phyloP scores from a whole-genome alignment of 2,113 vertebrate species.

The Psittacula cyanocephala region DNA sequence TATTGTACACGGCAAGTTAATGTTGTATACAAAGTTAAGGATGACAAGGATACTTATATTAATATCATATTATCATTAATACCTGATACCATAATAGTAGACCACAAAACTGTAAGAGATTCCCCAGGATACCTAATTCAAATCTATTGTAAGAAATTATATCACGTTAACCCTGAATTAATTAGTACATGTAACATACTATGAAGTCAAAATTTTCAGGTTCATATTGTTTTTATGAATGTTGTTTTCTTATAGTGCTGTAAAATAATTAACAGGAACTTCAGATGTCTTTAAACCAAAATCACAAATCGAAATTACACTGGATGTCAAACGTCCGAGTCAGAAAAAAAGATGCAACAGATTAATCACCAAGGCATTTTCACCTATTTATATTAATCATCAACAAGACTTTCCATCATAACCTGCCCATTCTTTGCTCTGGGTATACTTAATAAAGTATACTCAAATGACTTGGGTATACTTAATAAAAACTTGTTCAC shows the following conservation, averaged over 20 bases:
- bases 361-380: background rate
- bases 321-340: background rate
- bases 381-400: background rate
- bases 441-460: background rate
- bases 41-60: background rate
- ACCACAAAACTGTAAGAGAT: background rate
- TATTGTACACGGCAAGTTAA: background rate
- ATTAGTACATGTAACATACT: background rate
- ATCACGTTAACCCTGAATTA: background rate
- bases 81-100: background rate
- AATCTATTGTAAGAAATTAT: background rate
- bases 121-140: background rate
- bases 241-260: background rate
- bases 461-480: background rate
- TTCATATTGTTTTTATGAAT: background rate
- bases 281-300: background rate
- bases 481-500: background rate
- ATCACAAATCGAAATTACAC: background rate
- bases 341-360: background rate
- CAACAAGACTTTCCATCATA: fast-evolving
- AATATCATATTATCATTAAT: background rate
- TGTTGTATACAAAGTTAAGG: background rate
- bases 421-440: background rate
- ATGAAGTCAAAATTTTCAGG: background rate
- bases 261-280: background rate